Percentiles rank a stretch among this genome's conserved stretches.
phyloP scores from a whole-genome alignment of 1,140 invertebrate species.

The Macrotrachela quadricornifera region DNA sequence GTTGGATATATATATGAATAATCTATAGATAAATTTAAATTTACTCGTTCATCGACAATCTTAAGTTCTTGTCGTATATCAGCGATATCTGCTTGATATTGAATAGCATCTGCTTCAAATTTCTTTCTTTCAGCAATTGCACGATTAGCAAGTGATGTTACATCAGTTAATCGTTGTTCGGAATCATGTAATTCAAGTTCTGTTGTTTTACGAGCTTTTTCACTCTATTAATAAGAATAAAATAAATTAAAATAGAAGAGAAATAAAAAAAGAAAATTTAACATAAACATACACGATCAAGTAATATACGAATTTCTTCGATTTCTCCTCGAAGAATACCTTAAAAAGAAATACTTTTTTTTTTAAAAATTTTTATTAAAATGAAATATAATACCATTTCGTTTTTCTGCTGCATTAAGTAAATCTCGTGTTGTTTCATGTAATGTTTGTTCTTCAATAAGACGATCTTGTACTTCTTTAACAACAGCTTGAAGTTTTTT shows the following conservation, averaged over 20 bases:
- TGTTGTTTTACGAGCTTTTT: conserved; percentile 1
- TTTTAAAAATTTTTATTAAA: too few relatives aligned
- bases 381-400: neutral
- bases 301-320: neutral
- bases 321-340: too few relatives aligned
- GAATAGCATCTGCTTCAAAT: conserved; percentile 3
- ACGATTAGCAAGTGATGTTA: neutral
- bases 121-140: conserved; percentile 7
- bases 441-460: conserved; percentile 2
- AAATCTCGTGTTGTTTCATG: conserved; percentile 5
- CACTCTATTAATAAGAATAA: neutral
- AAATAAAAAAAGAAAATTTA: neutral
- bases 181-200: conserved; percentile 5
- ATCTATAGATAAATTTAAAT: too few relatives aligned
- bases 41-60: too few relatives aligned
- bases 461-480: conserved; percentile 1
- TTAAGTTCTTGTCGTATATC: too few relatives aligned
- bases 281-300: neutral
- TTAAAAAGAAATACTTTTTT: too few relatives aligned
- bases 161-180: neutral
- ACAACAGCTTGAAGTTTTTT: conserved; percentile 1
- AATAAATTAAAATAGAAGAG: neutral
- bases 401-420: conserved; percentile 1
- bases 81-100: too few relatives aligned
- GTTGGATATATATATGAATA: too few relatives aligned